Conservation (phyloP, 2,888 invertebrate genomes). For the Hymenopus coronatus region DNA sequence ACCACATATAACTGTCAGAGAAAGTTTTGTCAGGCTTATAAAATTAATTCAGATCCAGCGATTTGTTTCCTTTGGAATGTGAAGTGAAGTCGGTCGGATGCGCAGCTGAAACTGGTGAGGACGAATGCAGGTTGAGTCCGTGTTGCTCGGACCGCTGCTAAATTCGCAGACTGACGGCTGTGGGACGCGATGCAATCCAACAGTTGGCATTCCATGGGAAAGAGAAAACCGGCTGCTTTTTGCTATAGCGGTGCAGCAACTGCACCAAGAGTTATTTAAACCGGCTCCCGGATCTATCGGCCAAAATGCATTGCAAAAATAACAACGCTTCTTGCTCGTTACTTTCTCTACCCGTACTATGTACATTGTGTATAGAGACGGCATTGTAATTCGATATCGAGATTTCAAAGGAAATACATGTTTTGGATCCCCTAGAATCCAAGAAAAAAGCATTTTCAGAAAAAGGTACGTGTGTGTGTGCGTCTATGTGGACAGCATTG, state of each 20-base stretch:
- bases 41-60: no score
- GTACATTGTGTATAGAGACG: no score
- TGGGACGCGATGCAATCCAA: constrained; percentile 5
- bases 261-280: background rate
- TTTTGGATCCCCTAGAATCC: no score
- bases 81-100: background rate
- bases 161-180: constrained; percentile 6
- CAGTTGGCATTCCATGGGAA: constrained; percentile 18
- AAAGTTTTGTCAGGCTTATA: no score
- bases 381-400: no score
- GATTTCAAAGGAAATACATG: no score
- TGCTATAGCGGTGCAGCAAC: background rate
- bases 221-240: constrained; percentile 11
- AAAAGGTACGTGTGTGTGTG: no score
- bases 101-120: no score
- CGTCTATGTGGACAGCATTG: no score
- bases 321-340: background rate
- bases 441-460: no score
- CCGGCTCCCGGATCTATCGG: background rate
- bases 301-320: background rate
- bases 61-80: background rate
- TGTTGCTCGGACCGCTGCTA: background rate
- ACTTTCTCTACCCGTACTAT: no score
- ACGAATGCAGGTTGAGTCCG: background rate
- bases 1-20: no score